Evolutionary conservation across 2,888 invertebrate genomes (phyloP).

Genomic region (Yponomeuta evonymella): DNA sequence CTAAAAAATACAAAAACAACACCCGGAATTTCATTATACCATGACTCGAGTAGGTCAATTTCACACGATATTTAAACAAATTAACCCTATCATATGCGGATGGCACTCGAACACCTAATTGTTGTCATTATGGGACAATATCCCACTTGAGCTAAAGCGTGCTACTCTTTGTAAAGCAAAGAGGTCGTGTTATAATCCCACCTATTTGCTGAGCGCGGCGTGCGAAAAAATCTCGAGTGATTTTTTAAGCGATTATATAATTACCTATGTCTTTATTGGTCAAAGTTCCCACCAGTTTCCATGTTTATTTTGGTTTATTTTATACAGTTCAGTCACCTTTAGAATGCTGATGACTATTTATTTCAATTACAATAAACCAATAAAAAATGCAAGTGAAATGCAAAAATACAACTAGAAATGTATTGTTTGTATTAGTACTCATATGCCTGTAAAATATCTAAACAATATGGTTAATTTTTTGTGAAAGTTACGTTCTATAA

Average conservation of each 20-base stretch:
- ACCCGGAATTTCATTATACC: neutral
- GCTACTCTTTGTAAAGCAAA: slow-evolving; percentile 34
- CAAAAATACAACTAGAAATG: no score
- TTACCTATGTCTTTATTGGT: neutral
- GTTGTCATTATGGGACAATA: slow-evolving; percentile 23
- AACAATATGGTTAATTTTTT: no score
- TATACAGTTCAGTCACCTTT: no score
- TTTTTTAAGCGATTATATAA: neutral
- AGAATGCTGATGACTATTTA: no score
- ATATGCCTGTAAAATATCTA: no score
- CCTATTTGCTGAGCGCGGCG: neutral
- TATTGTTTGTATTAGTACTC: no score
- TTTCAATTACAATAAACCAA: no score
- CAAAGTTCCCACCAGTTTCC: neutral
- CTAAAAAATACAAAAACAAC: neutral
- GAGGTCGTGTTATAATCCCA: neutral
- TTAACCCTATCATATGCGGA: slow-evolving; percentile 10
- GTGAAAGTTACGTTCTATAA: no score
- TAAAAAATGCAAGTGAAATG: no score
- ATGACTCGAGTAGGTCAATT: neutral
- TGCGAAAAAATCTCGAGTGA: neutral
- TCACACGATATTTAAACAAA: slow-evolving; percentile 41
- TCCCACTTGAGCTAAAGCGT: slow-evolving; percentile 59
- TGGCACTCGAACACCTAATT: slow-evolving; percentile 1
- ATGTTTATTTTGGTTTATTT: no score